Evolutionary conservation across 1,140 invertebrate genomes (phyloP).

Genomic region (Dinothrombium tinctorium): DNA sequence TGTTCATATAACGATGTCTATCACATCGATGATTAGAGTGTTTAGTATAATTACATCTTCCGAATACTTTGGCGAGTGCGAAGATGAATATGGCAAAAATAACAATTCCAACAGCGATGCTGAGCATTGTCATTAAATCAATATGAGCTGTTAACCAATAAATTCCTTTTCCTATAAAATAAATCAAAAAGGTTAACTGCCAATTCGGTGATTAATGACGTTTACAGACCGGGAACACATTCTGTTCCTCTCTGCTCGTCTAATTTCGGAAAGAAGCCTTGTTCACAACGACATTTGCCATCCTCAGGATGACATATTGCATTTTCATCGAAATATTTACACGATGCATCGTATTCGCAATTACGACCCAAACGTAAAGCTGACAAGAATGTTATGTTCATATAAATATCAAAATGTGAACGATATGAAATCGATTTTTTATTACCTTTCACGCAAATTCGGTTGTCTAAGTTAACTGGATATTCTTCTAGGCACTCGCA

Average conservation of each 20-base stretch:
- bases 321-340: constrained; percentile 11
- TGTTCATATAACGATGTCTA: background rate
- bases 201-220: background rate
- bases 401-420: background rate
- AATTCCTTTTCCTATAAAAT: background rate
- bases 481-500: constrained; percentile 16
- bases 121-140: background rate
- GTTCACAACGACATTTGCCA: constrained; percentile 4
- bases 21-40: background rate
- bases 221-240: constrained; percentile 11
- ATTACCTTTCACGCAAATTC: constrained; percentile 15
- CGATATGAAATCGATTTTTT: background rate
- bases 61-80: constrained; percentile 12
- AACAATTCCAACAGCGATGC: background rate
- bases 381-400: constrained; percentile 1
- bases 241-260: constrained; percentile 2
- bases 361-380: constrained; percentile 11
- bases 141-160: background rate
- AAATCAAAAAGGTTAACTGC: background rate
- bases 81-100: background rate
- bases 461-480: constrained; percentile 16
- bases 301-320: constrained; percentile 11
- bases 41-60: background rate
- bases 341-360: constrained; percentile 13
- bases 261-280: constrained; percentile 6